Evolutionary conservation across 2,888 invertebrate species (phyloP), one percentile per base, ranked within the genome.

Genomic region (Protophormia terraenovae): DNA sequence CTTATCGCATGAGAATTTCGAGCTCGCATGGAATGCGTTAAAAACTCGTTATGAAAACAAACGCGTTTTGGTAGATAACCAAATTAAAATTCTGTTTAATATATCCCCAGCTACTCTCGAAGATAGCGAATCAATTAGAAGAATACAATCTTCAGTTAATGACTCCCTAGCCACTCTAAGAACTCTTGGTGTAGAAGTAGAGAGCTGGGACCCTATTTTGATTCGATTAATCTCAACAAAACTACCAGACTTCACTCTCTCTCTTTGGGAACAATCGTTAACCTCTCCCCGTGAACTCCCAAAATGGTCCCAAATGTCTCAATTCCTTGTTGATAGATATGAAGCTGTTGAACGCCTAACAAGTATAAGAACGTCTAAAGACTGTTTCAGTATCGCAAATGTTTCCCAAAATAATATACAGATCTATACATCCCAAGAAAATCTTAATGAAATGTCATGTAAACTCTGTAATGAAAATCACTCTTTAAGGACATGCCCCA

Each of bases 191-290:
- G 32, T 32, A 32, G 32, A 32, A 32, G 32, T 64, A 16, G 64
- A 64, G 6, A 29, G 22, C 16, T 77, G 66, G 76, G 76, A 77
- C n/a, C 66, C 76, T 7, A 77, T 77, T 24, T 29, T 77, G 1
- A 41, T 77, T 64, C 55, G 55, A n/a, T 22, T 77, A 3, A 41
- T 53, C 12, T 77, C 76, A 0, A 77, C 76, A 3, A 77, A 77
- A 7, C 58, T 77, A 5, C 66, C 66, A 12, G 38, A 66, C 14
- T 14, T 41, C 8, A 41, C 41, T 12, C 41, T 41, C 3, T 10
- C 41, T 10, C 41, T 41, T 8, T 72, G 60, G 60, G 60, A 58
- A 45, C 72, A 72, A 16, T 72, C 72, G 6, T 19, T 72, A 10
- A 72, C 41, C 27, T 77, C 76, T 1, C 76, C 53, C 19, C 32